Conservation (phyloP, 2,113 vertebrate species). For the Tenrec ecaudatus region DNA sequence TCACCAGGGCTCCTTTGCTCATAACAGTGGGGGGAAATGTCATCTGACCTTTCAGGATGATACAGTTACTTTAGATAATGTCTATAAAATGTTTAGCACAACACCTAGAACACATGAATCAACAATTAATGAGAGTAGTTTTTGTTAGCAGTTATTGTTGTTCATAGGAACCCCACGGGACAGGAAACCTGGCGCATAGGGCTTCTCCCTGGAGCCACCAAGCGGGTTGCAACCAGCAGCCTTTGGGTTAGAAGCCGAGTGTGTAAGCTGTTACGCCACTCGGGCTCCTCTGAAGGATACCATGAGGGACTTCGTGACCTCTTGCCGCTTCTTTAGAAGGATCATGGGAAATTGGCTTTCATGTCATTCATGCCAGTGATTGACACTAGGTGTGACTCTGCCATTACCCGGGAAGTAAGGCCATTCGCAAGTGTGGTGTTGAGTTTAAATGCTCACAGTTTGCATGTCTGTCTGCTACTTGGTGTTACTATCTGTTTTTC, state of each 20-base stretch:
- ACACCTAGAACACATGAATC: neutral
- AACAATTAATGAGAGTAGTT: neutral
- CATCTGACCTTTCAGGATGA: neutral
- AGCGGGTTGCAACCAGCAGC: no score
- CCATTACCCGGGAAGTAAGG: neutral
- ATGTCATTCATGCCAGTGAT: neutral
- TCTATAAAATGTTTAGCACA: neutral
- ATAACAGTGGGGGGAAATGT: no score
- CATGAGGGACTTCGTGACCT: neutral
- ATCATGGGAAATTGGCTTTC: slow-evolving; percentile 31
- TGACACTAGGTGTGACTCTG: neutral
- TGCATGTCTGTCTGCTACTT: no score
- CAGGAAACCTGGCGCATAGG: neutral
- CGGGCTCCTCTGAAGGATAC: neutral
- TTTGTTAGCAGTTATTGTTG: neutral
- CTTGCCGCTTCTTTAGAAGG: neutral
- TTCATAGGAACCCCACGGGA: no score
- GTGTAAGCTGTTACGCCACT: neutral
- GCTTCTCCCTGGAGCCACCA: neutral
- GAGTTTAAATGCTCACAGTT: neutral
- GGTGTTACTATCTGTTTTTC: neutral
- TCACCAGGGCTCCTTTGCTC: no score
- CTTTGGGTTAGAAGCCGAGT: neutral
- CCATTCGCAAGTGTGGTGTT: neutral
- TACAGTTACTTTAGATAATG: neutral